Evolutionary conservation across 2,113 vertebrate species (phyloP).

Genomic region (Gallinago paraguaiae): DNA sequence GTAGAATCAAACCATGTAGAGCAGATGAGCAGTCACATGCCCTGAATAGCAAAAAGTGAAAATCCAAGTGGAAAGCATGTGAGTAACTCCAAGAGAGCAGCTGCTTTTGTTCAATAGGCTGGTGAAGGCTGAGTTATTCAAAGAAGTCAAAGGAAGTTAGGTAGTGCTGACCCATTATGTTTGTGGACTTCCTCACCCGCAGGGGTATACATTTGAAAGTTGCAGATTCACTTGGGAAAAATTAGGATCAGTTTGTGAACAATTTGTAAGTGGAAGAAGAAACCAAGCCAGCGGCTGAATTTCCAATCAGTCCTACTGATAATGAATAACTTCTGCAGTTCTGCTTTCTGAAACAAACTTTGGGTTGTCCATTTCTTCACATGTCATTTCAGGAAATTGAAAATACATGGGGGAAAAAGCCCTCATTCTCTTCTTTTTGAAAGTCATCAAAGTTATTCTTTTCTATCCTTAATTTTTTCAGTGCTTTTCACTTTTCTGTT

Average conservation of each 20-base stretch:
- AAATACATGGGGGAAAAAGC: not conserved
- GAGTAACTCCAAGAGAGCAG: not conserved
- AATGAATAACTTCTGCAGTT: constrained; percentile 1
- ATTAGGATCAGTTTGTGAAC: not conserved
- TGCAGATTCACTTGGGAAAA: not conserved
- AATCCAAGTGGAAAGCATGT: not conserved
- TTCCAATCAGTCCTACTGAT: not conserved
- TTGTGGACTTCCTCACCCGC: not conserved
- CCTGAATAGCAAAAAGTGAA: not conserved
- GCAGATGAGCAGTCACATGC: not conserved
- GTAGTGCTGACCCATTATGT: not conserved
- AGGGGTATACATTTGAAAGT: not conserved
- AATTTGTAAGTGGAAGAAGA: not conserved
- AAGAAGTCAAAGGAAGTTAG: not conserved
- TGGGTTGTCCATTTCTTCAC: not conserved
- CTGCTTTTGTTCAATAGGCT: not conserved
- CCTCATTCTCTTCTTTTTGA: not conserved
- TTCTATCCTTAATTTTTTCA: not conserved
- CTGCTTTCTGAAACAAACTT: not conserved
- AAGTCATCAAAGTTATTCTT: not conserved
- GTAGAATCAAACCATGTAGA: not conserved
- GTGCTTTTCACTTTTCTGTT: not conserved
- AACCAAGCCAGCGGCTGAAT: not conserved
- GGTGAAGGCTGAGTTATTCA: constrained; percentile 3
- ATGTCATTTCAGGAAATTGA: not conserved